A percentile compares a stretch with the other conserved stretches of the same genome.
Conservation (phyloP, 1,140 invertebrate genomes). For the Octopus bimaculoides region DNA sequence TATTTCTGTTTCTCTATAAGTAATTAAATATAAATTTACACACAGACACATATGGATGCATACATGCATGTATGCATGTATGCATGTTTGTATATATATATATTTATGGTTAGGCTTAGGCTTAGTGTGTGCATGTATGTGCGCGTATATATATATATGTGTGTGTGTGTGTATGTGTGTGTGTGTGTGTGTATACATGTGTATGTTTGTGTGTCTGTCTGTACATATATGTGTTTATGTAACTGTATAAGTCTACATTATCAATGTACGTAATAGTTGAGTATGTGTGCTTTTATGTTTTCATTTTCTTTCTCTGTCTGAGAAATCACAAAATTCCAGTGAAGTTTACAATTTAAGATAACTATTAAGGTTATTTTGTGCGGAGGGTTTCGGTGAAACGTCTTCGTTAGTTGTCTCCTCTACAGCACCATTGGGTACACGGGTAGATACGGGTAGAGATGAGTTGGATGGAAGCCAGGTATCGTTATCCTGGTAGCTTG, state of each 20-base stretch:
- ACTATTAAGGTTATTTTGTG: not conserved
- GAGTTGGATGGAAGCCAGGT: not conserved
- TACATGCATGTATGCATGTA: no score
- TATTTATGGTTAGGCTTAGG: no score
- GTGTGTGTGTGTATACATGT: no score
- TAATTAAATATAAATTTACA: no score
- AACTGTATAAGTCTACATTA: not conserved
- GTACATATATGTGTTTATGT: not conserved
- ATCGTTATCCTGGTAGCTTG: conserved; percentile 23
- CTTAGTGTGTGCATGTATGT: no score
- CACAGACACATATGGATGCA: no score
- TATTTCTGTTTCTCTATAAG: no score
- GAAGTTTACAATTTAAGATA: not conserved
- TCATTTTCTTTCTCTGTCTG: not conserved
- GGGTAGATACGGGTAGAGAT: not conserved
- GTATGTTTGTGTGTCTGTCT: no score
- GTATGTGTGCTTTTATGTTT: not conserved
- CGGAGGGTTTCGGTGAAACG: not conserved
- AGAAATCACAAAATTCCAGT: not conserved
- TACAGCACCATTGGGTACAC: not conserved
- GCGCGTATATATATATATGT: no score
- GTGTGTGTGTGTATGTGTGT: no score
- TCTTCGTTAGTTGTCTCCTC: not conserved
- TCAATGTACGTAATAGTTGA: not conserved
- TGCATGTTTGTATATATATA: no score